phyloP scores from a whole-genome alignment of 2,888 invertebrate genomes.

The Sthenelais limicola region DNA sequence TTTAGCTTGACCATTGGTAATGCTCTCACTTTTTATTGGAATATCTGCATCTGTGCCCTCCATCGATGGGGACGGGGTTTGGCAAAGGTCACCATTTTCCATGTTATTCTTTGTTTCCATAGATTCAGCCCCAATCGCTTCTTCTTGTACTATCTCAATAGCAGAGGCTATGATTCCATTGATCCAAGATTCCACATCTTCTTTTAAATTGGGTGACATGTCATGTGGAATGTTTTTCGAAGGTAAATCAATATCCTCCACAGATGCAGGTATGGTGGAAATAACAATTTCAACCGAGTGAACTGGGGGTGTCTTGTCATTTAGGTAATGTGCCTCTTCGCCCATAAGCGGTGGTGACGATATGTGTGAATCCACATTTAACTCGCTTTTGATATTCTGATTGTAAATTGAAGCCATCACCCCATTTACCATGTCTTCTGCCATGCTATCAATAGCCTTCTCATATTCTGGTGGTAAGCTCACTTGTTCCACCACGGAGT shows the following conservation, averaged over 20 bases:
- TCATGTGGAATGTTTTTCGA: not conserved
- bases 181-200: not conserved
- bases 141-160: slow-evolving; percentile 3
- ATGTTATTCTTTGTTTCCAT: too few species aligned
- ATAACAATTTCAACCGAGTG: not conserved
- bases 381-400: too few species aligned
- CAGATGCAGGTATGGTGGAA: not conserved
- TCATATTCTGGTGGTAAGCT: too few species aligned
- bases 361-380: too few species aligned
- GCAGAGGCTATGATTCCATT: not conserved
- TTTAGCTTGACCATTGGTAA: too few species aligned
- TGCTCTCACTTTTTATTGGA: not conserved
- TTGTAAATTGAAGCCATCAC: too few species aligned
- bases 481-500: too few species aligned
- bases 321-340: not conserved
- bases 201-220: not conserved
- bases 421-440: too few species aligned
- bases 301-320: not conserved
- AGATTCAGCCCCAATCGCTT: too few species aligned
- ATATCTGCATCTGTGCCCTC: not conserved
- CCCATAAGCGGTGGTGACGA: too few species aligned
- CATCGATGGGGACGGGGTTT: not conserved
- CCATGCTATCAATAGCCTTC: too few species aligned
- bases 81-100: not conserved
- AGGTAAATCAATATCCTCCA: not conserved